Evolutionary conservation across 2,113 vertebrate species (phyloP).

Genomic region (Melozone crissalis): DNA sequence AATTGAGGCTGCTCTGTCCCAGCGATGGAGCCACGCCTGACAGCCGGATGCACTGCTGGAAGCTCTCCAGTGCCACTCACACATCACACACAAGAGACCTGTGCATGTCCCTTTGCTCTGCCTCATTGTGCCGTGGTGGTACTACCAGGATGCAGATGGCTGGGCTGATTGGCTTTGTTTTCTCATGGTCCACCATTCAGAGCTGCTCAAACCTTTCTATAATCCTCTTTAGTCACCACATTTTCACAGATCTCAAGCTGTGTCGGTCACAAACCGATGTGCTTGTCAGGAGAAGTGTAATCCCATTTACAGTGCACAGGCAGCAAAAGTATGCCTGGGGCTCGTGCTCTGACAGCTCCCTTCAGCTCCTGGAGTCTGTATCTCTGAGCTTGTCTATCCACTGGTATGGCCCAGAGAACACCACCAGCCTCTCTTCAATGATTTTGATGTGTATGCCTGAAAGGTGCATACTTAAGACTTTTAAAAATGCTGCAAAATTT

Average conservation of each 20-base stretch:
- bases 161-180: neutral
- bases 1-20: neutral
- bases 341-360: neutral
- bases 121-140: rapidly evolving
- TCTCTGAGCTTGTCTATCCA: rapidly evolving
- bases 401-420: neutral
- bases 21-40: neutral
- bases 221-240: neutral
- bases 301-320: neutral
- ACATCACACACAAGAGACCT: neutral
- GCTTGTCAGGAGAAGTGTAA: neutral
- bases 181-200: neutral
- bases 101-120: neutral
- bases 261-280: neutral
- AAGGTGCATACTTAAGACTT: neutral
- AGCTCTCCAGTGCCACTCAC: neutral
- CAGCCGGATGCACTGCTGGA: neutral
- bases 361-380: neutral
- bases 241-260: neutral
- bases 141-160: neutral
- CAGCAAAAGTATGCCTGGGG: neutral
- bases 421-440: neutral
- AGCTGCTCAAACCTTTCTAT: neutral
- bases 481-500: neutral
- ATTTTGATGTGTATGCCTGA: neutral